Conservation (phyloP, 2,113 vertebrate genomes). For the Castor canadensis region DNA sequence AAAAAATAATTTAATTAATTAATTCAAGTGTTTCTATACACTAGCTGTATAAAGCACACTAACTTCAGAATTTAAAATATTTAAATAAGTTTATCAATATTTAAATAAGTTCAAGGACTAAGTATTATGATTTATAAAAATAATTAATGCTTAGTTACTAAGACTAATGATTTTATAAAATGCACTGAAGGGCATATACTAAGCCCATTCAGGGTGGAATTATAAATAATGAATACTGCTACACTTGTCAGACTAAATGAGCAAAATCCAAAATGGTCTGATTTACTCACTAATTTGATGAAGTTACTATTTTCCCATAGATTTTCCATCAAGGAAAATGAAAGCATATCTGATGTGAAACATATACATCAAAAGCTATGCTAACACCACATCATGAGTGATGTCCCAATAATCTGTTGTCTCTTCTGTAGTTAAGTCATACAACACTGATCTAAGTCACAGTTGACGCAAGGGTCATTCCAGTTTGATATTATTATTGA, state of each 20-base stretch:
- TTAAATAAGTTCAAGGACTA: neutral
- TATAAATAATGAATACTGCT: constrained; percentile 49
- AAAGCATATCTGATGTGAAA: neutral
- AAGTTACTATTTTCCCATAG: neutral
- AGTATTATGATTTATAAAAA: constrained; percentile 47
- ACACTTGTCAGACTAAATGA: constrained; percentile 49
- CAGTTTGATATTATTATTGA: neutral
- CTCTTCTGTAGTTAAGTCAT: neutral
- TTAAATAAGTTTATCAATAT: too few species aligned
- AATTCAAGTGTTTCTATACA: too few species aligned
- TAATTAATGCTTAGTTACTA: constrained; percentile 45
- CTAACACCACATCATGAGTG: neutral
- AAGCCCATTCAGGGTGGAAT: neutral
- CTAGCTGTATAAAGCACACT: neutral
- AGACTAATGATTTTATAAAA: constrained; percentile 35
- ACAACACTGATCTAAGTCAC: neutral
- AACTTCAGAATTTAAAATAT: constrained; percentile 34
- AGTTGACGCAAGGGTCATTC: neutral
- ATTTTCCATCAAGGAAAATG: constrained; percentile 28
- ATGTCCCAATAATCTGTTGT: neutral
- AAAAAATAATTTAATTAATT: too few species aligned
- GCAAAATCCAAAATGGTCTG: constrained; percentile 33
- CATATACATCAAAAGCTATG: neutral
- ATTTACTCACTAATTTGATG: constrained; percentile 25
- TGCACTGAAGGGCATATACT: neutral